These are phyloP conservation scores for Bradypus variegatus DNA, from an alignment of 2,797 vertebrate genomes.

Conservation along the genomic window DNA sequence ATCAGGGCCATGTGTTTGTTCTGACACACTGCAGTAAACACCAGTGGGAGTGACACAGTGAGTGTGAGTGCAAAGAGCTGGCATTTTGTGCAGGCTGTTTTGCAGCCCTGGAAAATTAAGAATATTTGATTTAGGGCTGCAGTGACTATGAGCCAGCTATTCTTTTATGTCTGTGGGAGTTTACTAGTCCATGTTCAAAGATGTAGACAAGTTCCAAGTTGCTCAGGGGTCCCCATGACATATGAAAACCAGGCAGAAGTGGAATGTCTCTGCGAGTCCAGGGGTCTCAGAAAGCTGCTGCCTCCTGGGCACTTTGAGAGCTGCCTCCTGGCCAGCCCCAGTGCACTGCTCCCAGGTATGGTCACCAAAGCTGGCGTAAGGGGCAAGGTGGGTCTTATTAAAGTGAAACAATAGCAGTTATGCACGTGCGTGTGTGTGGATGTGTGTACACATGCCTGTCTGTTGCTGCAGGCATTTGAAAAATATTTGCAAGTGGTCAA, in stretches of 20 bases:
- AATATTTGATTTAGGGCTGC: background rate
- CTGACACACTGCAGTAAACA: accelerated
- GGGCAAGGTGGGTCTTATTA: background rate
- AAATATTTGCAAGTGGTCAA: background rate
- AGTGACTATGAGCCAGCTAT: background rate
- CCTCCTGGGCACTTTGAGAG: background rate
- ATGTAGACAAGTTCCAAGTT: background rate
- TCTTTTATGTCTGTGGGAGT: background rate
- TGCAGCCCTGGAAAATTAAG: background rate
- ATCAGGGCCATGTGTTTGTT: background rate
- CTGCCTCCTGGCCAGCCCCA: background rate
- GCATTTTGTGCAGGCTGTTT: background rate
- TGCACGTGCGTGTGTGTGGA: background rate
- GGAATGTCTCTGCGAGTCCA: background rate
- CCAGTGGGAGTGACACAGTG: background rate
- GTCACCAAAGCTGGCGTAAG: background rate
- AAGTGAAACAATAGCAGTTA: background rate
- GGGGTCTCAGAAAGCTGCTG: background rate
- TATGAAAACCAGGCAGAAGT: background rate
- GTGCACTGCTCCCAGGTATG: background rate
- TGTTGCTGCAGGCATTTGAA: background rate
- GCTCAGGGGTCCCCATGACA: background rate
- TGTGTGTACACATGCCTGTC: no score
- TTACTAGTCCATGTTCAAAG: background rate
- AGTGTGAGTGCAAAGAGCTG: background rate